Conservation (phyloP, 2,113 vertebrate genomes). For the Periophthalmus modestus region DNA sequence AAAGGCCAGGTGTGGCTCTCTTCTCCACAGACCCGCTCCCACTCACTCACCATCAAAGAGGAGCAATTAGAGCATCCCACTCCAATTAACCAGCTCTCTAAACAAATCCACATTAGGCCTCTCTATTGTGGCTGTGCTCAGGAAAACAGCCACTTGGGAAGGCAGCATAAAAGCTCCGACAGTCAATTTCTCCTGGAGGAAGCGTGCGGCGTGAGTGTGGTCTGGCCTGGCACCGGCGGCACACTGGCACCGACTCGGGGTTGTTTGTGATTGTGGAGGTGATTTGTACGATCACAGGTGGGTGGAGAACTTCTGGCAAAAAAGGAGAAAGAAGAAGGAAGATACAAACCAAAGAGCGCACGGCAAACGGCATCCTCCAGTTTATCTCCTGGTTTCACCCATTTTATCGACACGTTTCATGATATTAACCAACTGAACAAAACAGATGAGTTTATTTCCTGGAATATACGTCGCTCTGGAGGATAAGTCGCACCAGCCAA, state of each 20-base stretch:
- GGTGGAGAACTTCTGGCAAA: slow-evolving; percentile 41
- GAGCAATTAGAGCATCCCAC: slow-evolving; percentile 81
- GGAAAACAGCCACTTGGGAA: slow-evolving; percentile 81
- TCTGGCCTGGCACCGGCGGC: slow-evolving; percentile 36
- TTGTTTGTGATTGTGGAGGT: slow-evolving; percentile 59
- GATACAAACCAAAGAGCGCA: background rate
- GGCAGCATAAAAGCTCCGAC: slow-evolving; percentile 78
- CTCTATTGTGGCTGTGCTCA: slow-evolving; percentile 79
- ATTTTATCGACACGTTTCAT: background rate
- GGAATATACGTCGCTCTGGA: no score
- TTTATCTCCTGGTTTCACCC: background rate
- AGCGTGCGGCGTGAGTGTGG: slow-evolving; percentile 34
- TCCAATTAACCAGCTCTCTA: slow-evolving; percentile 84
- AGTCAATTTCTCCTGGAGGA: slow-evolving; percentile 72
- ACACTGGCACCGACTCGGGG: slow-evolving; percentile 53
- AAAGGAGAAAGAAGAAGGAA: slow-evolving; percentile 29
- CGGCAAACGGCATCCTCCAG: background rate
- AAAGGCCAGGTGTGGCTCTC: slow-evolving; percentile 70
- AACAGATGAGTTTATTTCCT: background rate
- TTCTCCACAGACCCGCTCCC: slow-evolving; percentile 27
- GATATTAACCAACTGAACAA: no score
- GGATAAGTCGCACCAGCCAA: no score
- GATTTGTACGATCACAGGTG: slow-evolving; percentile 67
- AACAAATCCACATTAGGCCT: slow-evolving; percentile 81
- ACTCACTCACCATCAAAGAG: slow-evolving; percentile 70